Conservation (phyloP, 2,113 vertebrate genomes). For the Osmerus eperlanus region DNA sequence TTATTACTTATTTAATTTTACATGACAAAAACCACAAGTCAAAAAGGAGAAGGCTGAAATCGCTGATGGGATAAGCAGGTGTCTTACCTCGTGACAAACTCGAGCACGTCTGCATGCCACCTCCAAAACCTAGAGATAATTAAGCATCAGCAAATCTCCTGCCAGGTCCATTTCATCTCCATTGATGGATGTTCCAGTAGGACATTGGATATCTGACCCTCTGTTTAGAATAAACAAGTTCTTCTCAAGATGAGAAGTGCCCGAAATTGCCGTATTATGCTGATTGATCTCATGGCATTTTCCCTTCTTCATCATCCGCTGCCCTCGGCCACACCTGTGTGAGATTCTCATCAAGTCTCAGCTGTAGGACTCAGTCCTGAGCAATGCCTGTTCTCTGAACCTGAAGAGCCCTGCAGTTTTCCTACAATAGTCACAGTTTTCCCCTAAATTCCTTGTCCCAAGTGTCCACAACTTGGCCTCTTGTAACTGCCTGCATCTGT, state of each 20-base stretch:
- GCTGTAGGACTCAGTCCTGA: too few species aligned
- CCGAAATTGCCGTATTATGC: neutral
- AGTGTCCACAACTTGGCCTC: constrained; percentile 22
- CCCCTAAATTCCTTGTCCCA: constrained; percentile 28
- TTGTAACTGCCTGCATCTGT: constrained; percentile 38
- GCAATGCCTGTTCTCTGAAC: too few species aligned
- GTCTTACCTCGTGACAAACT: constrained; percentile 5
- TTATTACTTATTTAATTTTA: neutral
- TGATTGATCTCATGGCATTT: neutral
- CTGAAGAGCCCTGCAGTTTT: neutral
- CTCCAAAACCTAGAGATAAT: neutral
- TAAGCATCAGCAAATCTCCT: neutral
- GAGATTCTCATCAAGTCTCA: too few species aligned
- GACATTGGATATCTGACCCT: too few species aligned
- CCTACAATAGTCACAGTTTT: constrained; percentile 21
- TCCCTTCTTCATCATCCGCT: too few species aligned
- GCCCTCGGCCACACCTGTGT: too few species aligned
- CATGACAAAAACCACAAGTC: neutral
- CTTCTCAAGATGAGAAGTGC: too few species aligned
- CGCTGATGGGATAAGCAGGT: neutral
- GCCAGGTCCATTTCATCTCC: constrained; percentile 9
- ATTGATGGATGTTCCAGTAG: constrained; percentile 11
- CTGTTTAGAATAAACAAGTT: too few species aligned
- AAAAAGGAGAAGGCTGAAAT: neutral
- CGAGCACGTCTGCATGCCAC: neutral